These are phyloP conservation scores for Hirtodrosophila confusa DNA, from an alignment of 2,888 invertebrate species.

Conservation along the genomic window DNA sequence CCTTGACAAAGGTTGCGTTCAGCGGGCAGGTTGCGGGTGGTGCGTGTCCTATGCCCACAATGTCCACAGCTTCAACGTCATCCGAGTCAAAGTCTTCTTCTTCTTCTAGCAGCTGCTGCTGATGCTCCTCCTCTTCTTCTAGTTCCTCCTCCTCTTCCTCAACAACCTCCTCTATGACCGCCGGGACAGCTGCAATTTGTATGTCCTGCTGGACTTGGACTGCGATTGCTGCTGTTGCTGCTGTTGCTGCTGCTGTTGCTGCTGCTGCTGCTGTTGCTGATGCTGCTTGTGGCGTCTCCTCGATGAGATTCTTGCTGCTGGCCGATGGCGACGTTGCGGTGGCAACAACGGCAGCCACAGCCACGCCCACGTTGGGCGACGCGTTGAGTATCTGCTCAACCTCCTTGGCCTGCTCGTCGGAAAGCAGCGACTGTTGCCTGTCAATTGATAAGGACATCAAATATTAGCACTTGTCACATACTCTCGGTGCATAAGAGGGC, in stretches of 20 bases:
- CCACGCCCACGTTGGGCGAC: constrained; percentile 79
- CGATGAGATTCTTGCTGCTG: constrained; percentile 81
- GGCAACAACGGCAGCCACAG: constrained; percentile 81
- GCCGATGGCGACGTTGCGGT: constrained; percentile 76
- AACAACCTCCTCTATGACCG: constrained; percentile 28
- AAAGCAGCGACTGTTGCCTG: constrained; percentile 92
- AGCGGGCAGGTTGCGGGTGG: constrained; percentile 40
- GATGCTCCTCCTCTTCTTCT: constrained; percentile 7
- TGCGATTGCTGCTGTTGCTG: constrained; percentile 28
- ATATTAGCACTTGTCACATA: constrained; percentile 9
- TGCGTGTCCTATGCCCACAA: constrained; percentile 76
- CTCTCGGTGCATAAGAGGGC: too few relatives aligned
- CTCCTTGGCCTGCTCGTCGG: constrained; percentile 96
- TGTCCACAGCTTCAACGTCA: constrained; percentile 75
- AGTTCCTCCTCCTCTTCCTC: constrained; percentile 15
- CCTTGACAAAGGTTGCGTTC: constrained; percentile 67
- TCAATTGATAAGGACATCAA: constrained; percentile 31
- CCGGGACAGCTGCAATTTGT: constrained; percentile 53
- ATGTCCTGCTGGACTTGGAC: constrained; percentile 38
- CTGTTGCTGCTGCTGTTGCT: constrained; percentile 39
- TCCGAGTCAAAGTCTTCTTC: constrained; percentile 75
- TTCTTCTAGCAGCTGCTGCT: constrained; percentile 43
- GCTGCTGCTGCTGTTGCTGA: background rate
- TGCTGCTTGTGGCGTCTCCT: constrained; percentile 39
- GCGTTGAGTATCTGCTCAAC: constrained; percentile 92